Evolutionary conservation across 2,797 vertebrate genomes (phyloP).

Genomic region (Thunnus albacares): DNA sequence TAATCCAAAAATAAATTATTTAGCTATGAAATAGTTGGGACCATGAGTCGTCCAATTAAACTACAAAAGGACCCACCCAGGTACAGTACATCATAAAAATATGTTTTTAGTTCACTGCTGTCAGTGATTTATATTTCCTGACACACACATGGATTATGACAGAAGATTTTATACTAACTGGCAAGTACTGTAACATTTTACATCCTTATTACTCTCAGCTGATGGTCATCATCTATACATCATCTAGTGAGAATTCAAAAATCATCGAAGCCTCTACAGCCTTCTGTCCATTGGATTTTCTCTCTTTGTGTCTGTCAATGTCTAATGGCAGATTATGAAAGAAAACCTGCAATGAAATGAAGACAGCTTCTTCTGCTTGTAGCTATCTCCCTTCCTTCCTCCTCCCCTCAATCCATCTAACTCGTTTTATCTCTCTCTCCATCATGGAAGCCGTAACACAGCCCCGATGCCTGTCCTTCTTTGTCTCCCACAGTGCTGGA

Average conservation of each 20-base stretch:
- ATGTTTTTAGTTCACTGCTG: too few relatives aligned
- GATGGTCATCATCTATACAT: background rate
- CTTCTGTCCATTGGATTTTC: background rate
- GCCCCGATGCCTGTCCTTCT: conserved; percentile 27
- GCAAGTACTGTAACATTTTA: background rate
- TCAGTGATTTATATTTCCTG: too few relatives aligned
- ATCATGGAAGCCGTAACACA: conserved; percentile 58
- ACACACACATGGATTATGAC: background rate
- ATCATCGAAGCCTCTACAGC: background rate
- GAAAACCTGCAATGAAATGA: background rate
- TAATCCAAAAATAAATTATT: background rate
- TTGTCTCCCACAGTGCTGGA: conserved; percentile 34
- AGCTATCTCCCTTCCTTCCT: background rate
- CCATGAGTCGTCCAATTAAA: background rate
- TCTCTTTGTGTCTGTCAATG: background rate
- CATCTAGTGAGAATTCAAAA: background rate
- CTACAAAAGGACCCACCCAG: background rate
- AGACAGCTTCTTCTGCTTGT: background rate
- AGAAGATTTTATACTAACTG: background rate
- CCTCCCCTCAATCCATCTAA: conserved; percentile 30
- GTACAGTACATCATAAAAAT: background rate
- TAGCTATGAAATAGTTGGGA: background rate
- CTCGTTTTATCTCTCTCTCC: conserved; percentile 41
- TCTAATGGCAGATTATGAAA: background rate
- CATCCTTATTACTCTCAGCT: background rate